phyloP scores from a whole-genome alignment of 2,888 invertebrate species.

The Melanostoma scalare region DNA sequence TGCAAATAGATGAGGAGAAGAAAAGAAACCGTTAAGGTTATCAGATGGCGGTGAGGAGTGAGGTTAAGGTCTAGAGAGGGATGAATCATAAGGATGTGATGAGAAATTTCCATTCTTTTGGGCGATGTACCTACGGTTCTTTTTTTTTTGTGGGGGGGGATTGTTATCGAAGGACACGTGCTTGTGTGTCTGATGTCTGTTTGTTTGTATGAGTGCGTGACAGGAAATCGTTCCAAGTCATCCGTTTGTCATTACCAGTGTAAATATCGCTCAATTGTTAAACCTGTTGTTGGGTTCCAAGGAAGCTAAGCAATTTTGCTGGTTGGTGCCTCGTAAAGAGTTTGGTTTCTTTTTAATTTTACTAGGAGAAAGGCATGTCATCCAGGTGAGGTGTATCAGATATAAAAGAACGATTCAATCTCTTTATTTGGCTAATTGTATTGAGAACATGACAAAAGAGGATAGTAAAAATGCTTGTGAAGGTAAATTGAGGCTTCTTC shows the following conservation, averaged over 20 bases:
- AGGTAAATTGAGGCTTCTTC: background rate
- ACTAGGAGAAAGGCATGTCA: constrained; percentile 42
- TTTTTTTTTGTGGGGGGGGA: constrained; percentile 21
- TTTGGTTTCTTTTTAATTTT: constrained; percentile 34
- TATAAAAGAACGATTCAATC: constrained; percentile 66
- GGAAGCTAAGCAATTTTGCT: constrained; percentile 33
- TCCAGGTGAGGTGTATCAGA: constrained; percentile 17
- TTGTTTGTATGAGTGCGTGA: background rate
- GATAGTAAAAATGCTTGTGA: constrained; percentile 34
- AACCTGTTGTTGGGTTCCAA: constrained; percentile 54
- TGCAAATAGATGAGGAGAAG: constrained; percentile 16
- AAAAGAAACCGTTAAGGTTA: constrained; percentile 1
- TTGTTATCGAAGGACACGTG: constrained; percentile 33
- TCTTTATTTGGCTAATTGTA: constrained; percentile 70
- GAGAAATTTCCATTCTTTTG: constrained; percentile 60
- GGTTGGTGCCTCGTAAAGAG: background rate
- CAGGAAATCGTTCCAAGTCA: constrained; percentile 62
- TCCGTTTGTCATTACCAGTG: constrained; percentile 67
- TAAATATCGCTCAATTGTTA: constrained; percentile 64
- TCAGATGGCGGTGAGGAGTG: background rate
- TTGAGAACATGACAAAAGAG: constrained; percentile 16
- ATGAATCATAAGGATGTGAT: constrained; percentile 39
- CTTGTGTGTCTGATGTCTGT: background rate
- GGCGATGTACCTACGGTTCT: background rate
- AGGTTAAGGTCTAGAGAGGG: background rate